Evolutionary conservation across 2,888 invertebrate species (phyloP).

Genomic region (Pyrrhia umbra): DNA sequence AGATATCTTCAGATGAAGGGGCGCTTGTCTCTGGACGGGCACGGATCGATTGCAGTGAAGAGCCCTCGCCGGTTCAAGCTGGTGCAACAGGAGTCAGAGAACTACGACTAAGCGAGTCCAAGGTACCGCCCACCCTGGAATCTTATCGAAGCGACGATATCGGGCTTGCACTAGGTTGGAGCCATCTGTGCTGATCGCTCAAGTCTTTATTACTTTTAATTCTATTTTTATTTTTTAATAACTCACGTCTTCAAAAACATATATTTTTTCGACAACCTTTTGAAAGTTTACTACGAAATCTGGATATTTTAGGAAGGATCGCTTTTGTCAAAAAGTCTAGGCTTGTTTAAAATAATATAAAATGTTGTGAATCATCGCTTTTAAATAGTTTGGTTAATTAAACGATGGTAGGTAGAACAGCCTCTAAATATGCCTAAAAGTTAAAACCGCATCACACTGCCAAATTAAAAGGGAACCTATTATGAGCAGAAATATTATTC

Average conservation of each 20-base stretch:
- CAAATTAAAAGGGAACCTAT: constrained; percentile 3
- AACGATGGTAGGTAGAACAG: not conserved
- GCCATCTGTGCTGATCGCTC: constrained; percentile 59
- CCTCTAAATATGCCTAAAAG: not conserved
- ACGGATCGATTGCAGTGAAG: constrained; percentile 95
- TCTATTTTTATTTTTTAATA: constrained; percentile 27
- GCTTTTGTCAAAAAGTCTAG: constrained; percentile 13
- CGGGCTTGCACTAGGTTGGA: constrained; percentile 45
- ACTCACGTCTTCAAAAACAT: constrained; percentile 12
- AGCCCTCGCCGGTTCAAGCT: constrained; percentile 96
- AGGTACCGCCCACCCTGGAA: constrained; percentile 9
- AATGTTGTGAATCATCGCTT: not conserved
- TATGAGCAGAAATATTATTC: constrained; percentile 7
- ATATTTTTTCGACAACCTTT: constrained; percentile 46
- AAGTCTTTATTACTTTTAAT: constrained; percentile 43
- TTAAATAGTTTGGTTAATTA: not conserved
- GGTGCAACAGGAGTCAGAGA: constrained; percentile 97
- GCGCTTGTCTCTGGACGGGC: constrained; percentile 92
- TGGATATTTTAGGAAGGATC: constrained; percentile 15
- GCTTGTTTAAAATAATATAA: constrained; percentile 4
- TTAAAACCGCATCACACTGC: constrained; percentile 30
- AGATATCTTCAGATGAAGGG: constrained; percentile 94
- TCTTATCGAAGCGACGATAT: constrained; percentile 36
- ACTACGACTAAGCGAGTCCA: constrained; percentile 93
- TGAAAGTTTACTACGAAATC: constrained; percentile 17